These are phyloP conservation scores for Manacus vitellinus DNA, from an alignment of 2,113 vertebrate species.

Conservation along the genomic window DNA sequence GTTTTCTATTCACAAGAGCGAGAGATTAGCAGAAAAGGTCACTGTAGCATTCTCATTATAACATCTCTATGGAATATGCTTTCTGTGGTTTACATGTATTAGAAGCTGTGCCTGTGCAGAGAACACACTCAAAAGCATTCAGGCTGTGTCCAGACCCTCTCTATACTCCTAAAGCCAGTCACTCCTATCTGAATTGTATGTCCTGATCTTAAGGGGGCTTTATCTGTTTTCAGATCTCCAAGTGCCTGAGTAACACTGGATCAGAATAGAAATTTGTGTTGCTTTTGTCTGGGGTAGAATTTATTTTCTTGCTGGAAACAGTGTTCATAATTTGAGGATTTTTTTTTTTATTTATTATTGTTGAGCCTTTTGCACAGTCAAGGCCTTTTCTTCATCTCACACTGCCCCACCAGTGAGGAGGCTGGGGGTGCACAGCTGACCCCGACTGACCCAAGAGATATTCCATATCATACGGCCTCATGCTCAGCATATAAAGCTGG, in stretches of 20 bases:
- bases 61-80: neutral
- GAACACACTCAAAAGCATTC: neutral
- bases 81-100: neutral
- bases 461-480: rapidly evolving
- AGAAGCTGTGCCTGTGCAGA: neutral
- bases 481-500: neutral
- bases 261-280: neutral
- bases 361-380: neutral
- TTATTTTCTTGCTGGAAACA: neutral
- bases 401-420: neutral
- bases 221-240: neutral
- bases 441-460: too few species aligned
- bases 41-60: neutral
- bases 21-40: neutral
- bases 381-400: neutral
- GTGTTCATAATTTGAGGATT: too few species aligned
- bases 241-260: neutral
- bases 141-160: neutral
- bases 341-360: neutral
- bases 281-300: neutral
- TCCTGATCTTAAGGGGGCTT: neutral
- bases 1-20: neutral
- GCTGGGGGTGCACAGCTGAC: neutral
- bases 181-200: neutral
- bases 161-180: neutral